Conservation (phyloP, 2,797 vertebrate species). For the Delichon dasypus region DNA sequence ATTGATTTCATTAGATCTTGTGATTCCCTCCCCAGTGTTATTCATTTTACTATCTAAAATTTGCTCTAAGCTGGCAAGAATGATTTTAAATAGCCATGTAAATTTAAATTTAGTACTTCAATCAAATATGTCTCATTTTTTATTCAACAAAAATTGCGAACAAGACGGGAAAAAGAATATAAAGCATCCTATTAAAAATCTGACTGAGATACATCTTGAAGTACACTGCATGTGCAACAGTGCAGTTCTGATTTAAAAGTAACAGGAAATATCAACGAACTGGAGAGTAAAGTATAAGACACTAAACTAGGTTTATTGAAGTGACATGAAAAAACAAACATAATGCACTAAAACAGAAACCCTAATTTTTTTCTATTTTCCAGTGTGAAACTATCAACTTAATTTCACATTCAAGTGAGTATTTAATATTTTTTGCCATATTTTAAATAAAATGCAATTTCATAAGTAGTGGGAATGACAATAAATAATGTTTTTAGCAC, state of each 20-base stretch:
- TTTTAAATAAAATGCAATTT: constrained; percentile 1
- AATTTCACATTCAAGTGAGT: not conserved
- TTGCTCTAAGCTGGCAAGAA: not conserved
- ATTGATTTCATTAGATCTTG: not conserved
- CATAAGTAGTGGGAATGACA: not conserved
- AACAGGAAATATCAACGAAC: constrained; percentile 42
- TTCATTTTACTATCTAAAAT: not conserved
- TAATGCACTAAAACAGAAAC: not conserved
- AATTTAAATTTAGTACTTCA: not conserved
- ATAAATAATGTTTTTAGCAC: constrained; percentile 24
- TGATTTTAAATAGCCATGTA: constrained; percentile 4
- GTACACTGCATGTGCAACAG: not conserved
- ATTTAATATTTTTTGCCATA: not conserved
- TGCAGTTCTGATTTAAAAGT: constrained; percentile 5
- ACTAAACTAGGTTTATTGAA: not conserved
- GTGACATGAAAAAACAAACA: constrained; percentile 30
- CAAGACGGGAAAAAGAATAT: not conserved
- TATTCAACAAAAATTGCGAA: not conserved
- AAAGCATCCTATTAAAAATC: not conserved
- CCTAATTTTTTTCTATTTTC: not conserved
- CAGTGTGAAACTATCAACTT: not conserved
- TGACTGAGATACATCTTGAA: constrained; percentile 27
- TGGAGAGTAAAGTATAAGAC: not conserved
- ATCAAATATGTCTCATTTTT: not conserved
- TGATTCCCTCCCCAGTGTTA: not conserved